Evolutionary conservation across 1,140 invertebrate species (phyloP), one percentile per base, ranked within the genome.

Genomic region (Tetranychus cinnabarinus): DNA sequence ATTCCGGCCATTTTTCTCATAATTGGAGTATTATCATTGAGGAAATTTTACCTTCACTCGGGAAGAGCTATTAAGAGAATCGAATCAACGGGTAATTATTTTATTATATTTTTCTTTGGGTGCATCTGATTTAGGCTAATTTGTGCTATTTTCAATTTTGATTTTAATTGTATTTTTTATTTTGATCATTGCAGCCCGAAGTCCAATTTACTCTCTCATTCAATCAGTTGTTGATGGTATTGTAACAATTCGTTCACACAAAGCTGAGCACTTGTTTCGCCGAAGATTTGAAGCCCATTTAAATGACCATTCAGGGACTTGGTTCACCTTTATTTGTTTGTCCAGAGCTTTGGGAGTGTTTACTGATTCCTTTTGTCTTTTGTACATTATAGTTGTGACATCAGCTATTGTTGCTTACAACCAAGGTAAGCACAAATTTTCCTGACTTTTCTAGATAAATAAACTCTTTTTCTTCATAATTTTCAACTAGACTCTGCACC

Each of bases 331-430:
- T 61, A 72, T 89, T 7, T 74, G 80, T 15, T 82, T 83, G 15
- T 85, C 80, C 64, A 77, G 86, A 58, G 84, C 88, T 61, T 86
- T 93, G 69, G 84, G 84, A 1, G 78, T 89, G 42, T 83, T 82
- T 75, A 70, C 93, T 37, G 86, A 88, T 69, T 74, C 81, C 56
- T 75, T 88, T 2, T 84, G 81, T 62, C 76, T 81, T 7, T 55
- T 75, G 15, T 83, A 80, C 68, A 82, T 93, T 12, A 74, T 79
- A 0, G 70, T 68, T 47, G 70, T 74, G 52, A 59, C 57, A 5
- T 7, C 56, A n/a, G 54, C 61, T 7, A 15, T 66, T 23, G 61
- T 65, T 37, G 33, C 60, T 23, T 15, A 39, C 13, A n/a, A 34
- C 35, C 54, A 50, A 46, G 46, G 46, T 59, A 47, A 36, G 5